A percentile compares a stretch with the other conserved stretches of the same genome.
phyloP scores from a whole-genome alignment of 2,888 invertebrate species.

The Lordiphosa andalusiaca region DNA sequence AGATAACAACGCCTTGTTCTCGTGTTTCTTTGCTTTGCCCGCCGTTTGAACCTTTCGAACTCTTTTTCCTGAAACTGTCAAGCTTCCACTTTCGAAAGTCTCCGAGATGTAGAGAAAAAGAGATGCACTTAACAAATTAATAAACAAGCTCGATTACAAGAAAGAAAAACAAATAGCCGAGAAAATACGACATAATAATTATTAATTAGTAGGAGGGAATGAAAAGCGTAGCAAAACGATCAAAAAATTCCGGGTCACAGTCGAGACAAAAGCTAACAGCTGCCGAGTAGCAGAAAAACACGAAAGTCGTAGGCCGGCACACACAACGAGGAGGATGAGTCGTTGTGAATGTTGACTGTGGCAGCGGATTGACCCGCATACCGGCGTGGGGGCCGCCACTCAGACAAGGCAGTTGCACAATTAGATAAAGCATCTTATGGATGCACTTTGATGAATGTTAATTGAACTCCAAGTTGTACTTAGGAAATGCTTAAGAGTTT shows the following conservation, averaged over 20 bases:
- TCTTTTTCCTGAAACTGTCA: conserved; percentile 4
- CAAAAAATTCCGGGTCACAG: conserved; percentile 64
- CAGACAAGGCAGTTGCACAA: conserved; percentile 48
- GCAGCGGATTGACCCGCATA: conserved; percentile 66
- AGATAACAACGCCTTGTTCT: conserved; percentile 14
- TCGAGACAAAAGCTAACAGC: conserved; percentile 31
- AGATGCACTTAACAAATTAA: conserved; percentile 30
- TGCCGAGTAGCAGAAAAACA: conserved; percentile 18
- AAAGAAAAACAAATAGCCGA: conserved; percentile 25
- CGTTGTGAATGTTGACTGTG: conserved; percentile 25
- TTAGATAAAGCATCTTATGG: conserved; percentile 57
- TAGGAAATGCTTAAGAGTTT: conserved; percentile 42
- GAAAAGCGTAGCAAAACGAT: conserved; percentile 67
- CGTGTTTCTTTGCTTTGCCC: conserved; percentile 1
- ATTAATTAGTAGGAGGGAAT: conserved; percentile 68
- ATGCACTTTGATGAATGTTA: conserved; percentile 67
- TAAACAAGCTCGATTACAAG: conserved; percentile 60
- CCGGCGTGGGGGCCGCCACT: conserved; percentile 50
- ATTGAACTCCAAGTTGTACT: conserved; percentile 57
- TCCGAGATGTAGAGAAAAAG: conserved; percentile 1
- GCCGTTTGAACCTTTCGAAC: conserved; percentile 38
- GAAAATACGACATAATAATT: conserved; percentile 59
- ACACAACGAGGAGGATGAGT: conserved; percentile 29
- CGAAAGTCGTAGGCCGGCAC: conserved; percentile 45
- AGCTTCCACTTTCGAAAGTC: conserved; percentile 30